These are phyloP conservation scores for Gastracanthus pulcherrimus DNA, from an alignment of 2,888 invertebrate species.

Conservation along the genomic window DNA sequence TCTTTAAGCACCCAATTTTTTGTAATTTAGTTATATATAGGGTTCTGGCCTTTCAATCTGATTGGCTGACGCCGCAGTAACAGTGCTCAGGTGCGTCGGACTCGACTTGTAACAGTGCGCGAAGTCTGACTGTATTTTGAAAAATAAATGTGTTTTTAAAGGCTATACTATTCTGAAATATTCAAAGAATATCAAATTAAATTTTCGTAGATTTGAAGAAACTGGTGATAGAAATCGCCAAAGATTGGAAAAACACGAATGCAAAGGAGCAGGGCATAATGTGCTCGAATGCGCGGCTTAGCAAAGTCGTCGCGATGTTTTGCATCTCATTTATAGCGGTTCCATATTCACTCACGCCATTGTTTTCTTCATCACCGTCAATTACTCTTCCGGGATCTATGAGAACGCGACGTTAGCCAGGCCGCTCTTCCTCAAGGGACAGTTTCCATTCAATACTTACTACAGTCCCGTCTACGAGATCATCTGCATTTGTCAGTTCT, in stretches of 20 bases:
- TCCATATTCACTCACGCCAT: neutral
- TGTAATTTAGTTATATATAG: no score
- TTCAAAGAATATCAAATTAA: no score
- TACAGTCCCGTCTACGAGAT: constrained; percentile 62
- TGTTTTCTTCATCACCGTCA: neutral
- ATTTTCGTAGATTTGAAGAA: neutral
- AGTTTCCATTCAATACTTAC: constrained; percentile 61
- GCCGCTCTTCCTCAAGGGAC: constrained; percentile 10
- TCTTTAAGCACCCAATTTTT: no score
- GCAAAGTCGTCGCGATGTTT: neutral
- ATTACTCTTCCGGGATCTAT: neutral
- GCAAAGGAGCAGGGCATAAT: constrained; percentile 29
- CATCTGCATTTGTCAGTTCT: constrained; percentile 64
- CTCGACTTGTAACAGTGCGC: no score
- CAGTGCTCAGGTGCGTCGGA: no score
- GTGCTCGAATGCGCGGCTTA: constrained; percentile 20
- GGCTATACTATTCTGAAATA: no score
- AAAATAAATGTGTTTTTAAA: no score
- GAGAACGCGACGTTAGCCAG: neutral
- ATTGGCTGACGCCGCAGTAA: no score
- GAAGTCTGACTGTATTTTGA: no score
- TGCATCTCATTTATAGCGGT: neutral
- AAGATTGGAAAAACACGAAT: constrained; percentile 26
- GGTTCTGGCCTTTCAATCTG: no score
- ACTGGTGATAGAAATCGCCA: neutral